phyloP scores from a whole-genome alignment of 2,797 vertebrate genomes.

The Manis pentadactyla region DNA sequence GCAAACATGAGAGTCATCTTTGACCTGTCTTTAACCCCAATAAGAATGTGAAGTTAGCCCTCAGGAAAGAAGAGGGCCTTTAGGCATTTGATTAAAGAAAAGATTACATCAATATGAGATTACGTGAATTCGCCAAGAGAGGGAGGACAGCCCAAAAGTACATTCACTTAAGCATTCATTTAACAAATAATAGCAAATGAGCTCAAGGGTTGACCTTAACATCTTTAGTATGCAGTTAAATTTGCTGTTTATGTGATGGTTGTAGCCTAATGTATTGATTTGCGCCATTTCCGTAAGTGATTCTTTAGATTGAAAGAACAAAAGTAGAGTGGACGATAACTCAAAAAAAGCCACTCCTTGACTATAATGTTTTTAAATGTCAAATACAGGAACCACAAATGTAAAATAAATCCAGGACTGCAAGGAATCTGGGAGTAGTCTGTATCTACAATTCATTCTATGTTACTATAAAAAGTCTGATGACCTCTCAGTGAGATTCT shows the following conservation, averaged over 20 bases:
- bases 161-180: neutral
- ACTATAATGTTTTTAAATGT: constrained; percentile 31
- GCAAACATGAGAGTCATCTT: neutral
- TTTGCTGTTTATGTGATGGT: neutral
- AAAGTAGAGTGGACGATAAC: neutral
- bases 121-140: neutral
- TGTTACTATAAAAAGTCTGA: neutral
- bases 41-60: constrained; percentile 8
- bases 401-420: neutral
- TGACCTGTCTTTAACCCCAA: neutral
- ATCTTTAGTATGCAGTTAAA: neutral
- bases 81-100: constrained; percentile 5
- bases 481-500: neutral
- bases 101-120: neutral
- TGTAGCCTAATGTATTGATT: neutral
- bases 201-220: neutral
- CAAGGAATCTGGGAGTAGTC: neutral
- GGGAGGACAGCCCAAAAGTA: neutral
- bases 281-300: neutral
- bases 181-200: constrained; percentile 2
- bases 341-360: neutral
- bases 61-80: constrained; percentile 19
- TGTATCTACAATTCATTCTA: neutral
- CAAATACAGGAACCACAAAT: constrained; percentile 1
- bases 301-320: constrained; percentile 1